These are phyloP conservation scores for Clusia tigrina DNA, from an alignment of 2,888 invertebrate genomes.

Conservation along the genomic window DNA sequence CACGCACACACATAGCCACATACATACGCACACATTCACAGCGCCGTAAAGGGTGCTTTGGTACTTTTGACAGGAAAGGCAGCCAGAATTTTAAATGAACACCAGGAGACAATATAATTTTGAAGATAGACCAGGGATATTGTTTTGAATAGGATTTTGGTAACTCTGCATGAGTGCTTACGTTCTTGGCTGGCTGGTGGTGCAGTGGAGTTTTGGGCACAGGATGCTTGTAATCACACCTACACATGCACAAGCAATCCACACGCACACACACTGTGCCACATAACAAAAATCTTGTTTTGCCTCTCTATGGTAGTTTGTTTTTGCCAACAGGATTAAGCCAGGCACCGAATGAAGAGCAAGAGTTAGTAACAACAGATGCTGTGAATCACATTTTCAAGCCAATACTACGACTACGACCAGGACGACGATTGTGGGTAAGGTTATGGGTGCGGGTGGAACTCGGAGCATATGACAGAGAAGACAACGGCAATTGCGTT, in stretches of 20 bases:
- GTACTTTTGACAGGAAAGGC: too few species aligned
- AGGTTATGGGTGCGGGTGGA: background rate
- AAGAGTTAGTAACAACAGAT: background rate
- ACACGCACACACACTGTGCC: background rate
- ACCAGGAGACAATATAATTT: background rate
- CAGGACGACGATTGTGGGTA: background rate
- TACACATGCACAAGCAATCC: background rate
- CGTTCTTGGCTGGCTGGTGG: background rate
- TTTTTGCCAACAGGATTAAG: constrained; percentile 2
- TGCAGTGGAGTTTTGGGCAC: background rate
- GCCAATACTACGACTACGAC: background rate
- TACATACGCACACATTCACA: too few species aligned
- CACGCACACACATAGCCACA: background rate
- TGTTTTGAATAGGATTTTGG: constrained; percentile 4
- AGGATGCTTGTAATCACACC: background rate
- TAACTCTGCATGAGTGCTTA: background rate
- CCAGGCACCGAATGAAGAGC: background rate
- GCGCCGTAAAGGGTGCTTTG: too few species aligned
- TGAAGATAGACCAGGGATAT: background rate
- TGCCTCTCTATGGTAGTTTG: background rate
- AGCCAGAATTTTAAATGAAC: constrained; percentile 3
- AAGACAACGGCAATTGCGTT: background rate
- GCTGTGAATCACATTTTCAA: background rate
- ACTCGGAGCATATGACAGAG: background rate
- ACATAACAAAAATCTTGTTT: background rate